Evolutionary conservation across 2,113 vertebrate genomes (phyloP), one percentile per base, ranked within the genome.

Genomic region (Neoarius graeffei): DNA sequence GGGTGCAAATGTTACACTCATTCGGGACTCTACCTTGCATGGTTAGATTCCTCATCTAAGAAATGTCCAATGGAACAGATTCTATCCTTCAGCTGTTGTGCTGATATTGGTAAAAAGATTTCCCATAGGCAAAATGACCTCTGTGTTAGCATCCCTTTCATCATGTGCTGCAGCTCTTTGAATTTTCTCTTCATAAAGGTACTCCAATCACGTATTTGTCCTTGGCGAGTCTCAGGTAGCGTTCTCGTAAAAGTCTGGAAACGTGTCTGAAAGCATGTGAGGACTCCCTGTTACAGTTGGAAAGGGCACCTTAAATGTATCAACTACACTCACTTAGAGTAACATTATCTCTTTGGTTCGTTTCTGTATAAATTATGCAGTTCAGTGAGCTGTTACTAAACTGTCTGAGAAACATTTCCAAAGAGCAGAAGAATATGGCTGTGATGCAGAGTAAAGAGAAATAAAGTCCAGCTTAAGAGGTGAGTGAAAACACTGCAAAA

Each of bases 291-390:
- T 91, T 93, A 93, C 91, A 94, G 89, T 90, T 93, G 87, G 87
- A 93, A 92, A 88, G 92, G 93, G 93, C 89, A 95, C 91, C 93
- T 90, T 93, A 92, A 91, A 94, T 92, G 93, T 93, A 92, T 86
- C 60, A 81, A 81, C 92, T 92, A 92, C 88, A 93, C 92, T 95
- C 94, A 93, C 88, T 92, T 92, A 85, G 93, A 93, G 97, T 97
- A 98, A 98, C 94, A 91, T 90, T 96, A 98, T 95, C 96, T 92
- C 91, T 90, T 19, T 89, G 93, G 94, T 94, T 96, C 79, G 80
- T 89, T 90, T 92, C 67, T 69, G 69, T 94, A 97, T 98, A 90
- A 98, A 98, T 98, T 96, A 98, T 98, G 96, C 92, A 98, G 85
- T 91, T 86, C 88, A 95, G 92, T 94, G 94, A 93, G 93, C 95